Evolutionary conservation across 2,797 vertebrate genomes (phyloP).

Genomic region (Poeciliopsis paucimaculata): DNA sequence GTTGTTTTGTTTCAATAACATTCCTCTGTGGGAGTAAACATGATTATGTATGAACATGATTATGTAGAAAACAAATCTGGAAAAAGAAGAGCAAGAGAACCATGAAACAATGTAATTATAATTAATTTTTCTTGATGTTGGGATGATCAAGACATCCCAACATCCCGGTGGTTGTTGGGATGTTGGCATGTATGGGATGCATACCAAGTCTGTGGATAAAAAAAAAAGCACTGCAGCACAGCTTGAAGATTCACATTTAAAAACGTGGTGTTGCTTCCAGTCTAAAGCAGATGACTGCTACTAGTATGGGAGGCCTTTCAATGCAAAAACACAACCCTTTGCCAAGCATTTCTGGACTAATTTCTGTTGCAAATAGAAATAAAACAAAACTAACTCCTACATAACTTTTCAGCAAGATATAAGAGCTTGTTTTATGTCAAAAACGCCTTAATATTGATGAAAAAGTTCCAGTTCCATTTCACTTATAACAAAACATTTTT

Average conservation of each 20-base stretch:
- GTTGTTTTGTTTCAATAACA: slow-evolving; percentile 57
- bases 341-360: too few species aligned
- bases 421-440: too few species aligned
- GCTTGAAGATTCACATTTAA: slow-evolving; percentile 33
- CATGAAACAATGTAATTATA: slow-evolving; percentile 24
- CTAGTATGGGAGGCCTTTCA: slow-evolving; percentile 18
- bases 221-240: slow-evolving; percentile 39
- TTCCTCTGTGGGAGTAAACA: slow-evolving; percentile 60
- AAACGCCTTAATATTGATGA: too few species aligned
- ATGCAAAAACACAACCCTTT: too few species aligned
- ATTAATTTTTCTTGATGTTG: slow-evolving; percentile 25
- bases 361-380: too few species aligned
- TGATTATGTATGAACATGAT: slow-evolving; percentile 55
- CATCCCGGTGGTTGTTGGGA: too few species aligned
- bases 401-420: too few species aligned
- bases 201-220: slow-evolving; percentile 12
- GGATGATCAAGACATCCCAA: slow-evolving; percentile 17
- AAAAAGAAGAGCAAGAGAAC: slow-evolving; percentile 24
- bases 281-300: slow-evolving; percentile 15
- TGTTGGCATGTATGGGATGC: too few species aligned
- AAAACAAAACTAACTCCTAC: too few species aligned
- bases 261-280: slow-evolving; percentile 18
- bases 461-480: too few species aligned
- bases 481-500: too few species aligned
- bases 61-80: slow-evolving; percentile 66